These are phyloP conservation scores for Temnothorax longispinosus DNA, from an alignment of 1,140 invertebrate genomes.

Conservation along the genomic window DNA sequence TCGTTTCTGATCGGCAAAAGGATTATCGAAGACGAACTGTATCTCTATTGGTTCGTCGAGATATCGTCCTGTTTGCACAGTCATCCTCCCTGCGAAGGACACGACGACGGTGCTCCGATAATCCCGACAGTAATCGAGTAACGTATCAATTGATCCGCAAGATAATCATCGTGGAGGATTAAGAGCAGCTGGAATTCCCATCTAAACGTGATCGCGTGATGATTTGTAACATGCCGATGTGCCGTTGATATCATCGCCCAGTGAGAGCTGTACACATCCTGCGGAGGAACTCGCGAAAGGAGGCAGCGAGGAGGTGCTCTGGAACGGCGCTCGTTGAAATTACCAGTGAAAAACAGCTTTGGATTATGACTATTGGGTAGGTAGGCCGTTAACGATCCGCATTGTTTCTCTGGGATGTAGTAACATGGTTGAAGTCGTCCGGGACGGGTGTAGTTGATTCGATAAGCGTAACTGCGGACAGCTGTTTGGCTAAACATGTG, in stretches of 20 bases:
- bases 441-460: neutral
- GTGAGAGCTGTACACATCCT: neutral
- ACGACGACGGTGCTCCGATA: slow-evolving; percentile 26
- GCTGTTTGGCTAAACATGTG: slow-evolving; percentile 31
- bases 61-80: slow-evolving; percentile 18
- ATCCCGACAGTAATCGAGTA: slow-evolving; percentile 34
- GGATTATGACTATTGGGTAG: slow-evolving; percentile 75
- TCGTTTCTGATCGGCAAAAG: neutral
- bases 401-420: neutral
- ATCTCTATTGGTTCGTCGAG: neutral
- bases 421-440: slow-evolving; percentile 57
- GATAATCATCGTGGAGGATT: slow-evolving; percentile 45
- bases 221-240: slow-evolving; percentile 42
- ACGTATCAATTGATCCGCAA: slow-evolving; percentile 45
- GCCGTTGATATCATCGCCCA: slow-evolving; percentile 16
- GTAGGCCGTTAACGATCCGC: slow-evolving; percentile 43
- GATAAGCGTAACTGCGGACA: slow-evolving; percentile 25
- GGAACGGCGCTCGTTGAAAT: slow-evolving; percentile 41
- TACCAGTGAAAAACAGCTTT: slow-evolving; percentile 60
- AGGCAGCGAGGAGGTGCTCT: neutral
- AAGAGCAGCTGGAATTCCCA: slow-evolving; percentile 44
- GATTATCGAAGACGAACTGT: slow-evolving; percentile 35
- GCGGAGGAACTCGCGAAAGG: slow-evolving; percentile 2
- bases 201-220: slow-evolving; percentile 39
- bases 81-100: neutral